phyloP scores from a whole-genome alignment of 2,888 invertebrate species.

The Drosophila conformis region DNA sequence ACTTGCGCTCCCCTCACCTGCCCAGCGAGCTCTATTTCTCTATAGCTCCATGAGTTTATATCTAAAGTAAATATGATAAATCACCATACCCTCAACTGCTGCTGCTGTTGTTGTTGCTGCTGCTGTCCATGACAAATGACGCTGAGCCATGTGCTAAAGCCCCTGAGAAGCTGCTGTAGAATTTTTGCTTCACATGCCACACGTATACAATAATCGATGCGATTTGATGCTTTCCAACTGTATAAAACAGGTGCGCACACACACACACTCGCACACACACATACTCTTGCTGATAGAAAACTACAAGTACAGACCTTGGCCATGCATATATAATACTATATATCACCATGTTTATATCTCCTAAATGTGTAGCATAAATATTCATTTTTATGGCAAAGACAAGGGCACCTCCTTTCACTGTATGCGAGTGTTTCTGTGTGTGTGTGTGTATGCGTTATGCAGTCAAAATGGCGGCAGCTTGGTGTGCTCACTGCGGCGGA shows the following conservation, averaged over 20 bases:
- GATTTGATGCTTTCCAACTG: conserved; percentile 74
- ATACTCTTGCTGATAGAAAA: conserved; percentile 18
- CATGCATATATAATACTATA: conserved; percentile 63
- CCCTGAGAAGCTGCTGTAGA: conserved; percentile 41
- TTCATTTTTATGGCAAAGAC: conserved; percentile 76
- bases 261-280: conserved; percentile 2
- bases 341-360: conserved; percentile 71
- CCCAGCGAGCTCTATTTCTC: neutral
- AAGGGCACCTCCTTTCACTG: conserved; percentile 43
- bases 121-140: conserved; percentile 74
- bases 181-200: conserved; percentile 39
- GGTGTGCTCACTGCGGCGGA: conserved; percentile 64
- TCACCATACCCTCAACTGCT: conserved; percentile 56
- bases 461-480: conserved; percentile 61
- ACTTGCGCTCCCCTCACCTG: conserved; percentile 3
- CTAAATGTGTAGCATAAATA: conserved; percentile 74
- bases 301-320: conserved; percentile 39
- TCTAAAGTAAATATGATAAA: conserved; percentile 76
- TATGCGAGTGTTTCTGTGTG: neutral
- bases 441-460: conserved; percentile 38
- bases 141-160: conserved; percentile 56
- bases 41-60: conserved; percentile 31
- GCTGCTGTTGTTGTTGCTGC: conserved; percentile 37
- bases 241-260: conserved; percentile 22
- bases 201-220: conserved; percentile 74